Base-by-base conservation (phyloP, 2,113 vertebrate genomes). In the Seriola quinqueradiata region DNA sequence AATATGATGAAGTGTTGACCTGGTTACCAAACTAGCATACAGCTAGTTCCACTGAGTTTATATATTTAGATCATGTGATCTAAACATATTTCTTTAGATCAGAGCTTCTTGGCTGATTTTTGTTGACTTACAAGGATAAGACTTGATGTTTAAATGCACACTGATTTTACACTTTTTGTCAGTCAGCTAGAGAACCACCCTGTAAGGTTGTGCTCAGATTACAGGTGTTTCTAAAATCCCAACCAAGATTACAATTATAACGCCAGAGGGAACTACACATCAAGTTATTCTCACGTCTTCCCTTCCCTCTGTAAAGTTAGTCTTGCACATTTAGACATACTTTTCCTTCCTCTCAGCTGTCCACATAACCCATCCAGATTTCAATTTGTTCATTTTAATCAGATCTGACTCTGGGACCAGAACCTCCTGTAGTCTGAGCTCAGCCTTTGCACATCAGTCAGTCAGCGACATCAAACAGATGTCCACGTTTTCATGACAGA, bases 31-130 rank as follows among this genome's bases (percentile, higher is more conserved):
- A 52, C 61, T 59, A 54, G 16, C 6, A 16, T 23, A 32, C 63
- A 57, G 40, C 38, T 50, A 10, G 36, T 42, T 83, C 21, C 52
- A 59, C 66, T 40, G n/a, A 55, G n/a, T 48, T 40, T 59, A 2
- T 42, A 12, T 55, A 55, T 76, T 76, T 77, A 68, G 44, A 70
- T 81, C 10, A 48, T 82, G 75, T 82, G 57, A 36, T 69, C 44
- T 9, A 25, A 64, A 73, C 0, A 63, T 60, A 0, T 54, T 44
- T 69, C 16, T 60, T 79, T 16, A 25, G 6, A n/a, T 59, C n/a
- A 61, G 46, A 25, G 38, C 9, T 21, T 54, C 16, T 0, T 8
- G 55, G 63, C 81, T 82, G 65, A 79, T 83, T 46, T 61, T 75
- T 32, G 17, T 16, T 58, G 54, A 52, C 50, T 44, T 3, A 23